Percentiles rank a stretch among this genome's conserved stretches.
phyloP scores from a whole-genome alignment of 2,113 vertebrate species.

The Tauraco erythrolophus region DNA sequence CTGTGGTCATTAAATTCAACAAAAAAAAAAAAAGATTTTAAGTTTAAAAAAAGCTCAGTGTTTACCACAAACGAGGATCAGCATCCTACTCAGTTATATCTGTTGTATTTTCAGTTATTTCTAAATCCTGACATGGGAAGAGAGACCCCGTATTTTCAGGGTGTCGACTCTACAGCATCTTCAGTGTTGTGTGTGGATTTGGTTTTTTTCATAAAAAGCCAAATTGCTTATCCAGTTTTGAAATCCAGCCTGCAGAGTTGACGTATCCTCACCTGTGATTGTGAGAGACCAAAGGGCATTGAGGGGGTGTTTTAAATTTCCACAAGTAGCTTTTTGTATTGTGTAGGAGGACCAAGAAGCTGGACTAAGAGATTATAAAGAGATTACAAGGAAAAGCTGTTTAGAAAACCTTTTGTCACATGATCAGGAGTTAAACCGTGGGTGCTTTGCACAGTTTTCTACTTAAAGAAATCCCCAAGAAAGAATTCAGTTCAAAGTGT shows the following conservation, averaged over 20 bases:
- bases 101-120: neutral
- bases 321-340: neutral
- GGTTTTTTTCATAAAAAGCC: neutral
- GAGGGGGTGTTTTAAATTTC: neutral
- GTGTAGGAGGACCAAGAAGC: neutral
- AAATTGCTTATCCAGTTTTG: neutral
- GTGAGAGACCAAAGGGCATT: neutral
- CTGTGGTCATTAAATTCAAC: neutral
- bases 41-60: no score
- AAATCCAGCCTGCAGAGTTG: neutral
- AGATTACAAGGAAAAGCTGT: constrained; percentile 30
- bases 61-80: neutral
- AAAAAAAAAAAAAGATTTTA: no score
- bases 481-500: neutral
- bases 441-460: neutral
- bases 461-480: neutral
- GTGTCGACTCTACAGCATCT: neutral
- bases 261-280: neutral
- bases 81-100: neutral
- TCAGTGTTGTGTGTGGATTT: neutral
- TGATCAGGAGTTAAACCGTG: neutral
- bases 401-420: constrained; percentile 6
- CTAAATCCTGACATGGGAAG: neutral
- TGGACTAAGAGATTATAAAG: neutral
- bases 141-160: neutral